A percentile compares a stretch with the other conserved stretches of the same genome.
Evolutionary conservation across 1,140 invertebrate genomes (phyloP).

Genomic region (Saccostrea echinata): DNA sequence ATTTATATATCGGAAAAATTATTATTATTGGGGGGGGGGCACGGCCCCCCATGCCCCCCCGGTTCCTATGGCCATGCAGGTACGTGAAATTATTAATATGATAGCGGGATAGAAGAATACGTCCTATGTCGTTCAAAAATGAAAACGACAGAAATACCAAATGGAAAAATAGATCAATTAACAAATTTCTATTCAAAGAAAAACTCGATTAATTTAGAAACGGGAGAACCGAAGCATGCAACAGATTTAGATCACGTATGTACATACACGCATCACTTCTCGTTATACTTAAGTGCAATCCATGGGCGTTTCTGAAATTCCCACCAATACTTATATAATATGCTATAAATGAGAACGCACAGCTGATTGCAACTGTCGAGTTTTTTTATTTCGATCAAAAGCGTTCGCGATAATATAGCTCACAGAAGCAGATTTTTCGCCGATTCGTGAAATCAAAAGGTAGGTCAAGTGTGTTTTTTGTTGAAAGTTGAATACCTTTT

Average conservation of each 20-base stretch:
- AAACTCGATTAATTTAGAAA: too few relatives aligned
- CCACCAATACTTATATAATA: not conserved
- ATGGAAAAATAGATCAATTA: too few relatives aligned
- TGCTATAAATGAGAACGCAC: not conserved
- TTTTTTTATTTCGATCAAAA: not conserved
- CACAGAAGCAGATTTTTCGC: not conserved
- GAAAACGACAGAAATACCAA: too few relatives aligned
- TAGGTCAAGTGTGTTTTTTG: constrained; percentile 1
- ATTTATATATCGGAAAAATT: too few relatives aligned
- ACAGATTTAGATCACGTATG: not conserved
- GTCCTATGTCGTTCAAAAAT: too few relatives aligned
- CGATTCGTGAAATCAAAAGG: not conserved
- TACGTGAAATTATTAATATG: too few relatives aligned
- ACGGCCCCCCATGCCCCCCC: too few relatives aligned
- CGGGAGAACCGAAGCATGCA: not conserved
- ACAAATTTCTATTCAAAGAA: too few relatives aligned
- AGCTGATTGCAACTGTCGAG: not conserved
- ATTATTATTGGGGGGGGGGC: too few relatives aligned
- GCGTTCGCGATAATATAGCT: not conserved
- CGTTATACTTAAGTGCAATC: not conserved
- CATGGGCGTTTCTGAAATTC: not conserved
- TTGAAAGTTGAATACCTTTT: not conserved
- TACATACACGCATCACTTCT: not conserved
- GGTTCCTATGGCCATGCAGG: too few relatives aligned
- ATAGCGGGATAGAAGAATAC: too few relatives aligned